Evolutionary conservation across 2,797 vertebrate genomes (phyloP), one percentile per base, ranked within the genome.

Genomic region (Brachymystax lenok): DNA sequence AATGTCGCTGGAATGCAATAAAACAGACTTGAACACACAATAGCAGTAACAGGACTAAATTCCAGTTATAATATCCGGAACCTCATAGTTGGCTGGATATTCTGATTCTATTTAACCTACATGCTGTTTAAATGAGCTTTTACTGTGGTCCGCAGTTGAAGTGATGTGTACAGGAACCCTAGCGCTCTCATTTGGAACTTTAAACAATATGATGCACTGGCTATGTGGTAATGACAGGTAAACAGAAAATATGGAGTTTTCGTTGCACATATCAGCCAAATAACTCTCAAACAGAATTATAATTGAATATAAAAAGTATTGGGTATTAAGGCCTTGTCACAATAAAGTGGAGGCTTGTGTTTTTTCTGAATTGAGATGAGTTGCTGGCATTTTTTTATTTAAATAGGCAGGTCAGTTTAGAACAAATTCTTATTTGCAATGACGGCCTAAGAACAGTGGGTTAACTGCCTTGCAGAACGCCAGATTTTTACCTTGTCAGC

Each of bases 21-120:
- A 91, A 89, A 92, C 77, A 10, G 73, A 82, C 81, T 83, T 83
- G 87, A 86, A 87, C 84, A 83, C 75, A 88, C 86, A 87, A 86
- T 59, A 81, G 86, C 88, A 77, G 83, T 90, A 88, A 91, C 86
- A 83, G 85, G 86, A 24, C 56, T 61, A 61, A 8, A 21, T 61
- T 61, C 21, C 8, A 63, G 24, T 24, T 63, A 27, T 12, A 17
- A 24, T 63, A 24, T 4, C 3, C 52, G 4, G 17, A 21, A 63
- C 59, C 21, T 63, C 59, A 10, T 63, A 24, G 21, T 24, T 63
- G 56, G 59, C 59, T 3, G 7, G 17, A 8, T 24, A 63, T 63
- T 63, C 59, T 8, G n/a, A 12, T 61, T n/a, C 24, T 61, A 19
- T 56, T 56, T 7, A 7, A 21, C 54, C 19, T 59, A 21, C n/a